Percentiles rank a stretch among this genome's conserved stretches.
Evolutionary conservation across 2,113 vertebrate species (phyloP).

Genomic region (Hemiprocne comata): DNA sequence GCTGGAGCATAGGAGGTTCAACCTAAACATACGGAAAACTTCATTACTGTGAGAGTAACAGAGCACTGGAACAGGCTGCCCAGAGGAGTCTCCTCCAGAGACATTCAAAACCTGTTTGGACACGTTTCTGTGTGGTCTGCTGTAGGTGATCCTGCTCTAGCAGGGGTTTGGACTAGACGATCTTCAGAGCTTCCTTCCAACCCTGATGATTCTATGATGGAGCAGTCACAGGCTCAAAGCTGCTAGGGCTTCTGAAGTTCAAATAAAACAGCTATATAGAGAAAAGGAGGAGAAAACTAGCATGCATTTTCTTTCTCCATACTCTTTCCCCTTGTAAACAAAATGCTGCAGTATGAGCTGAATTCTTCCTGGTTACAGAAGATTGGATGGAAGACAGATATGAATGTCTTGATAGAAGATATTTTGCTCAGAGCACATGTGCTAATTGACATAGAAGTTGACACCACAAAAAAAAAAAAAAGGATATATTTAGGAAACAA

Average conservation of each 20-base stretch:
- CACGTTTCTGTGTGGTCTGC: no score
- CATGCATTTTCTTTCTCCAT: background rate
- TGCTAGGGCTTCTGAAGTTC: background rate
- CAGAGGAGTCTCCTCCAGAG: no score
- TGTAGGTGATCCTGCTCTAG: no score
- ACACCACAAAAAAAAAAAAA: background rate
- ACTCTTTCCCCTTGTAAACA: background rate
- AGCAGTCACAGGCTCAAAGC: background rate
- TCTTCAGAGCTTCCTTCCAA: no score
- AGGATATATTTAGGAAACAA: background rate
- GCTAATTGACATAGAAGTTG: background rate
- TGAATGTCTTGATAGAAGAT: background rate
- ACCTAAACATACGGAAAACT: no score
- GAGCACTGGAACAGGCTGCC: no score
- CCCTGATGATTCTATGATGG: no score
- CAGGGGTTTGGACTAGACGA: no score
- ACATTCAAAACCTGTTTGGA: no score
- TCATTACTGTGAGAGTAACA: no score
- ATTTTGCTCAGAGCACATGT: background rate
- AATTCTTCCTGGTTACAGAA: background rate
- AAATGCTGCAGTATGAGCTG: background rate
- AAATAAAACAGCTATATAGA: background rate
- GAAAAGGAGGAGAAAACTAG: background rate
- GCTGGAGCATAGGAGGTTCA: no score
- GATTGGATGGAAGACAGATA: background rate